These are phyloP conservation scores for Romanomermis culicivorax DNA, from an alignment of 2,888 invertebrate species.

Conservation along the genomic window DNA sequence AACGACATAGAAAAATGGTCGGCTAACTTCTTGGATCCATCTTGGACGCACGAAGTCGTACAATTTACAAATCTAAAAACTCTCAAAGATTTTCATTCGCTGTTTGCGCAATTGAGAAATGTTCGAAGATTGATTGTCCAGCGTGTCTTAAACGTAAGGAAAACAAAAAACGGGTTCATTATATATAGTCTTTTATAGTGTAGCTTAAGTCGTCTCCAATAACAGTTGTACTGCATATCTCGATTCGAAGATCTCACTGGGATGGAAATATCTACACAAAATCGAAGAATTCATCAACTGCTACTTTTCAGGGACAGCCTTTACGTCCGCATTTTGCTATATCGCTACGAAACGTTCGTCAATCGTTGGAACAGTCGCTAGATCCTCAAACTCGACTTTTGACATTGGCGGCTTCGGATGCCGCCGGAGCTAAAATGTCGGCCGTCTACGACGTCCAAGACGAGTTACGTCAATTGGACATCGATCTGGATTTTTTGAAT, in stretches of 20 bases:
- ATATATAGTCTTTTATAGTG: too few relatives aligned
- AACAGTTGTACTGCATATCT: too few relatives aligned
- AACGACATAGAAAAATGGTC: constrained; percentile 27
- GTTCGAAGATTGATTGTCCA: constrained; percentile 26
- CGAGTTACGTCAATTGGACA: constrained; percentile 16
- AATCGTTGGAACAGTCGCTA: constrained; percentile 17
- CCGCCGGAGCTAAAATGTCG: background rate
- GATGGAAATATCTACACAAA: too few relatives aligned
- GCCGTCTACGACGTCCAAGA: constrained; percentile 17
- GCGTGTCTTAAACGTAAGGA: constrained; percentile 21
- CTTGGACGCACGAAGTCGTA: constrained; percentile 27
- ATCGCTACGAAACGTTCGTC: constrained; percentile 21
- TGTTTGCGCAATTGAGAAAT: constrained; percentile 26
- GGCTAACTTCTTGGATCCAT: constrained; percentile 23
- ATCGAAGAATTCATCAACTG: too few relatives aligned
- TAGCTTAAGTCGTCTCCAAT: too few relatives aligned
- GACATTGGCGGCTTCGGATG: constrained; percentile 12
- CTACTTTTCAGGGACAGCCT: constrained; percentile 17
- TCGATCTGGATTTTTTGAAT: constrained; percentile 23
- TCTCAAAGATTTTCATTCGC: constrained; percentile 24
- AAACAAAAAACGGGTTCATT: too few relatives aligned
- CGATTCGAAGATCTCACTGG: too few relatives aligned
- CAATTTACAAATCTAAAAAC: constrained; percentile 16
- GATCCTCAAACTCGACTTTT: constrained; percentile 13
- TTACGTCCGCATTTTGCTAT: constrained; percentile 24